Base-by-base conservation (phyloP, 2,797 vertebrate genomes). In the Rousettus madagascariensis region DNA sequence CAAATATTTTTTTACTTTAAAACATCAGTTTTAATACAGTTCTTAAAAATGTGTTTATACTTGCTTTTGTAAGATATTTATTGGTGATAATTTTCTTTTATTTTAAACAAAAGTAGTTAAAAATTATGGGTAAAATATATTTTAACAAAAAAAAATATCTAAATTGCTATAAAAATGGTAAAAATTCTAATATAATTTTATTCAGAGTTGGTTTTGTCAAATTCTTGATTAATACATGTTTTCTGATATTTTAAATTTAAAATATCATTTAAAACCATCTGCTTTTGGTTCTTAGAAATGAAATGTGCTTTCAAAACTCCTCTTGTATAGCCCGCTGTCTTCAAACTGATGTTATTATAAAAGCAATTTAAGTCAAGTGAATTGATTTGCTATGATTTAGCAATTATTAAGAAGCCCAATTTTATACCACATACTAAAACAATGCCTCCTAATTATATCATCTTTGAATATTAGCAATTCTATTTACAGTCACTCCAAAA, bases 171-270 rank as follows among this genome's bases (percentile, higher is more conserved):
- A 13, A 72, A 68, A 82, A 30, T 38, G 22, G 16, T 80, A 80
- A 51, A 79, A 61, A 63, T 41, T 86, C 59, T 41, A 79, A 63
- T 69, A 75, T 41, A 80, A 86, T 66, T 96, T 87, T 90, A 79
- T 92, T 92, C 91, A 30, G 43, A 16, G 38, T 5, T 69, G 41
- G 3, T 84, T 96, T 96, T 74, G 20, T 80, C 49, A 92, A 90
- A 78, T 77, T 86, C 20, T 86, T 83, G 8, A 84, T 69, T 68
- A 9, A 79, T 53, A 66, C 3, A 69, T 49, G 17, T 46, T 51
- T 84, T 87, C 74, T 86, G 33, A 55, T 17, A 69, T 71, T 95
- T 94, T 46, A 57, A 86, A 51, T 95, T 88, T 69, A 79, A 89
- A 89, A 75, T 69, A 2, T 66, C 66, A 51, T 16, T 66, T 65